phyloP scores from a whole-genome alignment of 2,888 invertebrate genomes.

The Matsumyia berberina region DNA sequence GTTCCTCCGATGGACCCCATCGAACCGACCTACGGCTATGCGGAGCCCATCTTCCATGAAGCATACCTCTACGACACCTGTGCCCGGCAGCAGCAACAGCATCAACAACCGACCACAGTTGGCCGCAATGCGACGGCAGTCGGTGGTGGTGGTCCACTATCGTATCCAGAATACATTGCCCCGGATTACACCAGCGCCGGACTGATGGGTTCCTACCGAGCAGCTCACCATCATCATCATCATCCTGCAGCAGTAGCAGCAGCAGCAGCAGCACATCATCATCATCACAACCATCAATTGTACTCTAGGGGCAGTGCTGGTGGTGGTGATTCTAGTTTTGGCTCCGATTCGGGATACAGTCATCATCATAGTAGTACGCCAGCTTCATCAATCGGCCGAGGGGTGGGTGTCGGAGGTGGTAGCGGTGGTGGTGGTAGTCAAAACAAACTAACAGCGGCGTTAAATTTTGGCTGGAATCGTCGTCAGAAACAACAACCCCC shows the following conservation, averaged over 20 bases:
- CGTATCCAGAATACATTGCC: conserved; percentile 84
- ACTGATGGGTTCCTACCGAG: conserved; percentile 66
- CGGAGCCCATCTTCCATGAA: conserved; percentile 91
- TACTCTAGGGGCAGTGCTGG: conserved; percentile 67
- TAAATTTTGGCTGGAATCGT: conserved; percentile 82
- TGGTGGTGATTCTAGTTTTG: conserved; percentile 89
- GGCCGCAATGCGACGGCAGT: conserved; percentile 78
- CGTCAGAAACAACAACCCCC: conserved; percentile 75
- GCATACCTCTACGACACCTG: conserved; percentile 90
- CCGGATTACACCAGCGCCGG: conserved; percentile 78
- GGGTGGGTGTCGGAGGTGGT: conserved; percentile 77
- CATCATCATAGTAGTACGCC: conserved; percentile 85
- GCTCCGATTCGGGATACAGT: conserved; percentile 94
- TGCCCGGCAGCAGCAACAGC: conserved; percentile 74
- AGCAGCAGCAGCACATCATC: conserved; percentile 55
- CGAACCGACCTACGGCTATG: conserved; percentile 84
- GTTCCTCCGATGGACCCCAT: conserved; percentile 79
- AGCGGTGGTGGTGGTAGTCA: conserved; percentile 75
- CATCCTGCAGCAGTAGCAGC: conserved; percentile 41
- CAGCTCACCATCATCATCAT: conserved; percentile 67
- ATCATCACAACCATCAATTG: conserved; percentile 73
- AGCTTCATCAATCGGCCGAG: conserved; percentile 82
- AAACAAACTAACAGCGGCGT: conserved; percentile 81
- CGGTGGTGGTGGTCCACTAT: conserved; percentile 75
- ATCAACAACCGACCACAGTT: conserved; percentile 56